Evolutionary conservation across 2,113 vertebrate species (phyloP), one percentile per base, ranked within the genome.

Genomic region (Pongo abelii): DNA sequence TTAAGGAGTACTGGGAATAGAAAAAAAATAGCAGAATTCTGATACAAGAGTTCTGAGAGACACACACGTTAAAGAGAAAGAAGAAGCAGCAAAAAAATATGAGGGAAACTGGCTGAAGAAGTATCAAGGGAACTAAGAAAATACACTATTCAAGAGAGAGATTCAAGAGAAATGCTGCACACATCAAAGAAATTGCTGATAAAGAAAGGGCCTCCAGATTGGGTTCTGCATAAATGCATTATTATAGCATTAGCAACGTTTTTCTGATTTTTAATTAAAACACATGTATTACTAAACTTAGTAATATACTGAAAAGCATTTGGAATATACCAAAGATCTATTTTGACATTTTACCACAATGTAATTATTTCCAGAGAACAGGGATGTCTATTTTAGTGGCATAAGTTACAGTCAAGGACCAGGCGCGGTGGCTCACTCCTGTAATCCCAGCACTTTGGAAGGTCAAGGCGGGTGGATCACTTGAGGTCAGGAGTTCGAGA

Each of bases 111-210:
- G 23, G 55, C 52, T 50, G 32, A 25, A 78, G 67, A 72, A 59
- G 20, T 12, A 70, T 4, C 6, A 50, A 67, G n/a, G 84, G 48
- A n/a, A 72, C 61, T 27, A 40, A 57, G 83, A 74, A 67, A 38
- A 8, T 13, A 55, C 17, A 48, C 22, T 52, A 8, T 48, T 25
- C 32, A 52, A 80, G 52, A 18, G 64, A 72, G 40, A 85, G 48
- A 59, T 35, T 72, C 22, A 27, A 25, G 9, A 67, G 74, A 59
- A 97, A 55, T 38, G 43, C 55, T 27, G 27, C 57, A 57, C 22
- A 75, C 20, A 40, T 77, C 86, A 93, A 84, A 77, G 38, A 81
- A 96, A 94, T 4, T 85, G 72, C 78, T 91, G 67, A 96, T 57
- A 74, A 81, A 89, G 40, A 64, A 93, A 85, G 93, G 32, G 12